Evolutionary conservation across 1,140 invertebrate species (phyloP).

Genomic region (Pseudomyrmex sp.): DNA sequence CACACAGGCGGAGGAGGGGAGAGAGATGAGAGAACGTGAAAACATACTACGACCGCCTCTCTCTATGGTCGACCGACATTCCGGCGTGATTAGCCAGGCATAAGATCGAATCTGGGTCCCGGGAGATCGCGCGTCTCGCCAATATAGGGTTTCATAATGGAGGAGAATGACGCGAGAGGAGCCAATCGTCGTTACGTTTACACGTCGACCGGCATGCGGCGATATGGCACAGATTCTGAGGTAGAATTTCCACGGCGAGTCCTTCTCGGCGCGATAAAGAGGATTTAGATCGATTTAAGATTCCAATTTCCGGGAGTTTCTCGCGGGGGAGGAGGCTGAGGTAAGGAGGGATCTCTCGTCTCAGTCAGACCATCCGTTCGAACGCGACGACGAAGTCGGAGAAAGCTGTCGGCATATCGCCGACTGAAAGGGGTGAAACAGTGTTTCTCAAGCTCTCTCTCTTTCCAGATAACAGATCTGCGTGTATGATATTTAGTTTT

Average conservation of each 20-base stretch:
- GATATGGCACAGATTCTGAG: conserved; percentile 48
- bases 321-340: conserved; percentile 12
- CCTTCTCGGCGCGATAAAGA: conserved; percentile 71
- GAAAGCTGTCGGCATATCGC: conserved; percentile 65
- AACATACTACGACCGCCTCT: background rate
- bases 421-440: conserved; percentile 61
- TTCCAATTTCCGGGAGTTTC: conserved; percentile 79
- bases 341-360: too few species aligned
- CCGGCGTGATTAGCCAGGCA: conserved; percentile 20
- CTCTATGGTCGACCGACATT: conserved; percentile 9
- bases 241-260: conserved; percentile 62
- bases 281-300: conserved; percentile 81
- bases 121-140: conserved; percentile 31
- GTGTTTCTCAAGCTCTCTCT: conserved; percentile 47
- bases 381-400: conserved; percentile 34
- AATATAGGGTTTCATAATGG: conserved; percentile 52
- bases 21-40: conserved; percentile 14
- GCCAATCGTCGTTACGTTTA: conserved; percentile 66
- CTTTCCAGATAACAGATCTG: background rate
- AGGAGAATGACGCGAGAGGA: conserved; percentile 32
- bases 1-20: too few species aligned
- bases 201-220: conserved; percentile 52
- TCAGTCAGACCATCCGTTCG: background rate
- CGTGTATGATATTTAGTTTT: too few species aligned
- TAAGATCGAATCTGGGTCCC: conserved; percentile 44